Evolutionary conservation across 1,140 invertebrate species (phyloP), one percentile per base, ranked within the genome.

Genomic region (Caenorhabditis brenneri): DNA sequence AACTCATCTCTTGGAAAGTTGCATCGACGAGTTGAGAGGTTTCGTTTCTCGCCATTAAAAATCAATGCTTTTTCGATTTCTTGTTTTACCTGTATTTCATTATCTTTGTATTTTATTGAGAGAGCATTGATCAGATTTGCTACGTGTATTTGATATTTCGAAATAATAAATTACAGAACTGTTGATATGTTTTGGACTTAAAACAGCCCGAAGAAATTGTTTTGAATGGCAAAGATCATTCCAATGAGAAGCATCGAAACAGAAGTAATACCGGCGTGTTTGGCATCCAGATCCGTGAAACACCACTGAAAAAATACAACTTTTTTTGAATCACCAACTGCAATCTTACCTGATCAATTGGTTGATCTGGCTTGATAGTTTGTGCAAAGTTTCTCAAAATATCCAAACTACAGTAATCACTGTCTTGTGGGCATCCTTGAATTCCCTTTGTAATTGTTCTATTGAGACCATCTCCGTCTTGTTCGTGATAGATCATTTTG

Each of bases 401-500:
- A 42, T 65, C 36, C 22, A 82, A 46, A 46, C 6, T 5, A 49
- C 81, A 82, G 42, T 69, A 82, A 16, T 22, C 22, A 36, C 29
- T 53, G 6, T 60, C 15, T 10, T 22, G 7, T 12, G 33, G 27
- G 24, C 81, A 82, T 39, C 58, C 81, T n/a, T 51, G 39, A 82
- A 82, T 74, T 33, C 60, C 60, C 27, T 16, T 29, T 19, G 81
- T 82, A 12, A 82, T 58, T 12, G n/a, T n/a, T n/a, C 16, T 12
- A 7, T 31, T 42, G 81, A 82, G 48, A 15, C n/a, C 24, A 48
- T 15, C n/a, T 16, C 60, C 60, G 24, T 82, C 81, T 33, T 69
- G 22, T 15, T 82, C 81, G 27, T 82, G 81, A 46, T 82, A 82
- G 0, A 82, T 6, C 58, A 82, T 27, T 46, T 55, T 82, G 60